Evolutionary conservation across 2,797 vertebrate genomes (phyloP).

Genomic region (Balearica regulorum): DNA sequence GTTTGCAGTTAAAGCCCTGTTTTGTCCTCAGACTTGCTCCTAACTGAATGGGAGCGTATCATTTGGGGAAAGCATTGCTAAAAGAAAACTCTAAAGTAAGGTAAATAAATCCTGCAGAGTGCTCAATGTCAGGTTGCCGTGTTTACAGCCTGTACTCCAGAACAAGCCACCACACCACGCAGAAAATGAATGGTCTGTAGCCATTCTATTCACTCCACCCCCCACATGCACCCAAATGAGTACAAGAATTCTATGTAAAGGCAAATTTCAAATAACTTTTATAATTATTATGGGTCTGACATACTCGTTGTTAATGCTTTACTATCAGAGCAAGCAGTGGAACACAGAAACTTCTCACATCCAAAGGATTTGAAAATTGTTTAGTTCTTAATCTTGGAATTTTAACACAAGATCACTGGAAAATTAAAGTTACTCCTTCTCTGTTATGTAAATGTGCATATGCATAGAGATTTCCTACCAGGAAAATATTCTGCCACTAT

Average conservation of each 20-base stretch:
- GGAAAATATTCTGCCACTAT: background rate
- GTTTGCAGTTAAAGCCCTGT: background rate
- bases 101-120: background rate
- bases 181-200: background rate
- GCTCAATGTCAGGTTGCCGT: background rate
- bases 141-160: background rate
- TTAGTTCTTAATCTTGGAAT: background rate
- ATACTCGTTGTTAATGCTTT: background rate
- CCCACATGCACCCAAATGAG: background rate
- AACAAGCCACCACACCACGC: background rate
- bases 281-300: background rate
- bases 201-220: background rate
- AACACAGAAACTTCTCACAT: background rate
- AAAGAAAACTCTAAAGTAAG: background rate
- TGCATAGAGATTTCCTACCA: background rate
- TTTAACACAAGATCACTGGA: background rate
- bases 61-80: background rate
- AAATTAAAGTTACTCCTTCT: background rate
- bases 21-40: background rate
- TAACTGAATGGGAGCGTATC: background rate
- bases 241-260: background rate
- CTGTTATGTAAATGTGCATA: background rate
- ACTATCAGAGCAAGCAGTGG: background rate
- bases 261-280: background rate
- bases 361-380: background rate